These are phyloP conservation scores for Electrona antarctica DNA, from an alignment of 2,113 vertebrate species.

Conservation along the genomic window DNA sequence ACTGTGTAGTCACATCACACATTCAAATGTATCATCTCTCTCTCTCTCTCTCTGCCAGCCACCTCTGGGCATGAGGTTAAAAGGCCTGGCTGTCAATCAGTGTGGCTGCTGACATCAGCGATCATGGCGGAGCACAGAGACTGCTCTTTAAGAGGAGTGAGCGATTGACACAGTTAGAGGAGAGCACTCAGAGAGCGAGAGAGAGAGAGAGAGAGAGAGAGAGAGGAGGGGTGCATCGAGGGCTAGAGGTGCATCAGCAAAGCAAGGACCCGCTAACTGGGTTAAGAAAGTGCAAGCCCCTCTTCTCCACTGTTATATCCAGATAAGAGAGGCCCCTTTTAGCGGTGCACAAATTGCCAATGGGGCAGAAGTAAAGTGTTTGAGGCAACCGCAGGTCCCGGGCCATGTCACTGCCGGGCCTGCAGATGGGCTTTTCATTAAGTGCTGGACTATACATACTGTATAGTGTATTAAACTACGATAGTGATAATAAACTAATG, in stretches of 20 bases:
- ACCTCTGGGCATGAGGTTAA: constrained; percentile 68
- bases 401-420: constrained; percentile 56
- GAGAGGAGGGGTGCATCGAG: constrained; percentile 27
- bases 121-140: constrained; percentile 52
- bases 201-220: constrained; percentile 27
- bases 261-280: constrained; percentile 68
- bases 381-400: constrained; percentile 55
- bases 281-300: constrained; percentile 70
- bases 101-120: constrained; percentile 77
- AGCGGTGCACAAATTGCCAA: constrained; percentile 70
- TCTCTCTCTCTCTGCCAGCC: constrained; percentile 24
- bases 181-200: constrained; percentile 68
- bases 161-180: constrained; percentile 66
- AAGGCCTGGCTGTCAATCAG: constrained; percentile 77
- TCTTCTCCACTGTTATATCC: constrained; percentile 6
- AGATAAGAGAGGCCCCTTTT: constrained; percentile 60
- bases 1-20: background rate
- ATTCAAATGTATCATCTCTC: too few species aligned
- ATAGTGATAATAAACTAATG: constrained; percentile 4
- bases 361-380: constrained; percentile 71
- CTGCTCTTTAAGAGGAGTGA: constrained; percentile 64
- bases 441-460: constrained; percentile 46
- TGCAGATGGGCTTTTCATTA: constrained; percentile 70
- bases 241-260: constrained; percentile 59
- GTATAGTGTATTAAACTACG: constrained; percentile 46